Evolutionary conservation across 2,113 vertebrate species (phyloP), one percentile per base, ranked within the genome.

Genomic region (Nerophis ophidion): DNA sequence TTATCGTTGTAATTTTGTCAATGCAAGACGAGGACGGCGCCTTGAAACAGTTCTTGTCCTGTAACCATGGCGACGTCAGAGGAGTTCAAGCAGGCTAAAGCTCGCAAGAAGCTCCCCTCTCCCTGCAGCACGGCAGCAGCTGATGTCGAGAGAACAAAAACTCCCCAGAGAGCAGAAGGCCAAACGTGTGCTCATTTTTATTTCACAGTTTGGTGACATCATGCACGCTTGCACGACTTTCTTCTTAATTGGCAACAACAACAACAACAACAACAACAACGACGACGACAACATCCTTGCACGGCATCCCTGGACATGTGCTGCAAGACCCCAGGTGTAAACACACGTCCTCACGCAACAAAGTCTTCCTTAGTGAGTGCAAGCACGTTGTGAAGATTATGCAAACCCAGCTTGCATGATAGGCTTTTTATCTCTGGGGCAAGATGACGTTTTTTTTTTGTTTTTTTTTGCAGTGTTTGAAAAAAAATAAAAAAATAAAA

Each of bases 101-200:
- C 34, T 35, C 52, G 45, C 76, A 65, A 79, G 71, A 77, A 75
- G 57, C 76, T 68, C 67, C 36, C 49, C 48, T 74, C 68, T 74
- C 79, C 78, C 78, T 73, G 70, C 76, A 86, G 87, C 81, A 74
- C 72, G 61, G 54, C 70, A 82, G 73, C 79, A 86, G 78, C 88
- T 89, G 84, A 90, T 90, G 87, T 88, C 84, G n/a, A 77, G 78
- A 76, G 70, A 82, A 85, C 84, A 79, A 68, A 76, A 70, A 81
- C 49, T 77, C 88, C 71, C 86, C 65, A 49, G 77, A 84, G 84
- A 85, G 42, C 65, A 4, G 13, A 36, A 54, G 15, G 51, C 42
- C 69, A 75, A 85, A 79, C 71, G 64, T 80, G 67, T 80, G 67
- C 70, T 81, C 63, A 15, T 68, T 12, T 12, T 44, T 3, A 44